Conservation (phyloP, 2,113 vertebrate species). For the Tamias sibiricus region DNA sequence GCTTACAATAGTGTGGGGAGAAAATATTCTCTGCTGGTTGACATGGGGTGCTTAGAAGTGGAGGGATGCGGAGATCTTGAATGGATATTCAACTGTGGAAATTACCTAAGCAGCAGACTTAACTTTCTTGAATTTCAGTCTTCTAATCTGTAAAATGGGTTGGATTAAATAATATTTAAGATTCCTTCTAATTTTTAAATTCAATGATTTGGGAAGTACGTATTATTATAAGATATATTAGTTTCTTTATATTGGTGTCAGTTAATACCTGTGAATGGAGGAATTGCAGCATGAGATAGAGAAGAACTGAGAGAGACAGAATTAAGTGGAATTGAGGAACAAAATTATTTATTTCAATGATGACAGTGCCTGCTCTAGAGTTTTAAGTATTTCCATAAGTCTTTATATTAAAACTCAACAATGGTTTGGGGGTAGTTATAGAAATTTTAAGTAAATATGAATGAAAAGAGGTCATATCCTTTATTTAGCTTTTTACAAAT, state of each 20-base stretch:
- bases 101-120: background rate
- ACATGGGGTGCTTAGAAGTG: no score
- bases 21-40: background rate
- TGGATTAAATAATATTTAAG: background rate
- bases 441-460: background rate
- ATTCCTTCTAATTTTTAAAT: background rate
- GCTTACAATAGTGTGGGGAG: no score
- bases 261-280: background rate
- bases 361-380: background rate
- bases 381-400: background rate
- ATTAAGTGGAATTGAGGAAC: background rate
- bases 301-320: background rate
- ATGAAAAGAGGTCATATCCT: background rate
- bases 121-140: background rate
- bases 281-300: no score
- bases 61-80: background rate
- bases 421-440: background rate
- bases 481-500: background rate
- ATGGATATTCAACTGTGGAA: background rate
- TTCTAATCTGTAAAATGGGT: background rate
- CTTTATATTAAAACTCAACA: background rate
- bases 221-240: background rate
- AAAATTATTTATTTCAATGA: background rate
- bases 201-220: background rate
- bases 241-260: background rate